Conservation (phyloP, 1,140 invertebrate genomes). For the Nylanderia fulva region DNA sequence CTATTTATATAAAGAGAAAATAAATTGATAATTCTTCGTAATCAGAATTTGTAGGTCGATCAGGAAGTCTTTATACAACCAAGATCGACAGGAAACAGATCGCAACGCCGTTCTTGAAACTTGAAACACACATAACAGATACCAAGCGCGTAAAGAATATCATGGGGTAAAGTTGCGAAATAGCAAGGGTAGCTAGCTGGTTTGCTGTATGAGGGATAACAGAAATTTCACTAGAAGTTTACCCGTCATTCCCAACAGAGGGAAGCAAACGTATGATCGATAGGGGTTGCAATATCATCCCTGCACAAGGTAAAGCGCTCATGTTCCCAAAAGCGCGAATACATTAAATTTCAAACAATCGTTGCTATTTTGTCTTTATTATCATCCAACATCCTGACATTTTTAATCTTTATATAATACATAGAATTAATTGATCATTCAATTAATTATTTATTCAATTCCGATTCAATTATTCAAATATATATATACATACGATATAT, state of each 20-base stretch:
- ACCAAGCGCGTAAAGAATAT: constrained; percentile 21
- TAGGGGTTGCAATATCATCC: constrained; percentile 10
- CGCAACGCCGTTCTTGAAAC: constrained; percentile 57
- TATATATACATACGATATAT: not conserved
- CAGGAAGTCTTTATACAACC: not conserved
- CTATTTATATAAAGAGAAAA: too few species aligned
- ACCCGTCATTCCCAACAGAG: constrained; percentile 21
- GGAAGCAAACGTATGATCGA: constrained; percentile 58
- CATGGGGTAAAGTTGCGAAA: constrained; percentile 29
- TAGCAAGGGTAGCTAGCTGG: not conserved
- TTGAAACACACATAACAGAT: constrained; percentile 34
- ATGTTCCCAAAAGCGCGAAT: not conserved
- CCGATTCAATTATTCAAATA: not conserved
- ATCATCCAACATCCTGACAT: not conserved
- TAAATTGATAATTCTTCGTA: not conserved
- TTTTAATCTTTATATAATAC: not conserved
- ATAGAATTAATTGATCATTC: too few species aligned
- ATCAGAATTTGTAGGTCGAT: constrained; percentile 5
- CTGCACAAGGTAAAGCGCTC: not conserved
- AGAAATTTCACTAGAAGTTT: constrained; percentile 45
- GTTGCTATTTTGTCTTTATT: not conserved
- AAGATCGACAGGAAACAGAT: constrained; percentile 38
- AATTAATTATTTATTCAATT: too few species aligned
- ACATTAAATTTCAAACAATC: not conserved
- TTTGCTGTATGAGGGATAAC: constrained; percentile 45